Evolutionary conservation across 2,113 vertebrate species (phyloP).

Genomic region (Oreochromis spilurus): DNA sequence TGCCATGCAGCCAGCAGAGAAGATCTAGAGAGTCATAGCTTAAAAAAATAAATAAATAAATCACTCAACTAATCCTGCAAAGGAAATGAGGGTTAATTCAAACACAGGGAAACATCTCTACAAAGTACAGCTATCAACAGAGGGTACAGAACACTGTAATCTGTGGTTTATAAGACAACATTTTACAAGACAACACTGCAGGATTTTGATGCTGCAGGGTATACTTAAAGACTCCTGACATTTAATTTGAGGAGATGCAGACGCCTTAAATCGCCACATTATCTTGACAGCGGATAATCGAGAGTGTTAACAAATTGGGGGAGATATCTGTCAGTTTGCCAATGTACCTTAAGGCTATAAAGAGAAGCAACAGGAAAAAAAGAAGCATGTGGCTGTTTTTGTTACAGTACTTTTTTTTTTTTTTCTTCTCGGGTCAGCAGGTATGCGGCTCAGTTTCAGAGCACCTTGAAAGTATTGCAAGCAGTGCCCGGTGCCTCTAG

Average conservation of each 20-base stretch:
- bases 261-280: conserved; percentile 34
- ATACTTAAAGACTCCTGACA: conserved; percentile 27
- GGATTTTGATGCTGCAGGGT: conserved; percentile 39
- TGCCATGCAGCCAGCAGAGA: background rate
- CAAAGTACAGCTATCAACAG: background rate
- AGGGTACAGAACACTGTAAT: conserved; percentile 28
- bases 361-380: background rate
- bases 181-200: conserved; percentile 38
- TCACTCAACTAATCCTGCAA: background rate
- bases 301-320: conserved; percentile 41
- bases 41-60: background rate
- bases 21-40: background rate
- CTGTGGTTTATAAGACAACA: conserved; percentile 28
- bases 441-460: conserved; percentile 2
- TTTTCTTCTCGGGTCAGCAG: conserved; percentile 12
- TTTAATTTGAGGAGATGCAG: conserved; percentile 38
- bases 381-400: background rate
- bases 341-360: background rate
- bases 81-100: background rate
- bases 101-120: background rate
- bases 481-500: background rate
- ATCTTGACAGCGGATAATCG: conserved; percentile 40
- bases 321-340: conserved; percentile 23
- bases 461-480: conserved; percentile 21
- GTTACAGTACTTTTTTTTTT: background rate